These are phyloP conservation scores for Tupaia tana DNA, from an alignment of 2,113 vertebrate genomes.

Conservation along the genomic window DNA sequence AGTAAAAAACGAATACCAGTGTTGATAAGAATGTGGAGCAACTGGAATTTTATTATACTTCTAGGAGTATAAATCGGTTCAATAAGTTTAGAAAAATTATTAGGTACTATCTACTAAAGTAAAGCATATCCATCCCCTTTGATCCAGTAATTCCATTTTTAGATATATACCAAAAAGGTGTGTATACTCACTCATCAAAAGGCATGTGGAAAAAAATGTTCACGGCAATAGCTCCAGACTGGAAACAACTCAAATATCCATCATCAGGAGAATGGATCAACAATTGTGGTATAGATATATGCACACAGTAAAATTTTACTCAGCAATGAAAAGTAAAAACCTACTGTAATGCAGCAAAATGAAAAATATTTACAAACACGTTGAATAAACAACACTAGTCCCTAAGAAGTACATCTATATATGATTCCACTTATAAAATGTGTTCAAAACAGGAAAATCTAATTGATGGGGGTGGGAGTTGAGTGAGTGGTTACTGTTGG, in stretches of 20 bases:
- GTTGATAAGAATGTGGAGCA: background rate
- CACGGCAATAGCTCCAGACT: background rate
- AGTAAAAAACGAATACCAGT: slow-evolving; percentile 1
- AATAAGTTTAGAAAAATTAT: slow-evolving; percentile 40
- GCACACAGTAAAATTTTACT: background rate
- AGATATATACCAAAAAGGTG: background rate
- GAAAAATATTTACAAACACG: background rate
- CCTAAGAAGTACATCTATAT: background rate
- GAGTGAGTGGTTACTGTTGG: background rate
- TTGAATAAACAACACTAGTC: background rate
- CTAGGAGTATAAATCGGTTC: background rate
- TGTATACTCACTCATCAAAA: slow-evolving; percentile 3
- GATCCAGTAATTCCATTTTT: background rate
- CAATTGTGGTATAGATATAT: background rate
- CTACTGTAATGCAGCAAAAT: background rate
- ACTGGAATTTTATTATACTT: background rate
- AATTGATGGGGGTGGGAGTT: background rate
- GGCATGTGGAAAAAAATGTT: background rate
- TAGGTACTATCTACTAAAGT: background rate
- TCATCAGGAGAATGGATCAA: slow-evolving; percentile 14
- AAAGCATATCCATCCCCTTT: slow-evolving; percentile 7
- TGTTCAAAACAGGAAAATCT: slow-evolving; percentile 7
- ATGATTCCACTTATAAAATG: background rate
- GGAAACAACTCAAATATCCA: slow-evolving; percentile 29
- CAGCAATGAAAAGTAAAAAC: slow-evolving; percentile 40